These are phyloP conservation scores for Ibidorhyncha struthersii DNA, from an alignment of 2,113 vertebrate genomes.

Conservation along the genomic window DNA sequence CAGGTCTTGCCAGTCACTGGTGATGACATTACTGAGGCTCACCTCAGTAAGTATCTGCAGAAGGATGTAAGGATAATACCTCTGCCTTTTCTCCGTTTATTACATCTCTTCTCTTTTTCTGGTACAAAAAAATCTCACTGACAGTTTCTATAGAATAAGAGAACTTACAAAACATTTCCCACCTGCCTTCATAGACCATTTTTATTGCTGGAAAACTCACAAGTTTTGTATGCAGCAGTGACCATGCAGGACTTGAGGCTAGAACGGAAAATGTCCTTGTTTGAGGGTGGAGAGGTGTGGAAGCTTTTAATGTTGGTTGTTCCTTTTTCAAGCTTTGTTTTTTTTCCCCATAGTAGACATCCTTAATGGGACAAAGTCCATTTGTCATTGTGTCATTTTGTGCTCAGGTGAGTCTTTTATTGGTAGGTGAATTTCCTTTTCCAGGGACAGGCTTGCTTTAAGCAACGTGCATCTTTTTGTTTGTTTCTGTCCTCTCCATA, in stretches of 20 bases:
- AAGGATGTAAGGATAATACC: not conserved
- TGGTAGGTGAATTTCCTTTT: not conserved
- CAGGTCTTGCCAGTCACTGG: not conserved
- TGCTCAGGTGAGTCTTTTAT: not conserved
- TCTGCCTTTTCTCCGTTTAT: not conserved
- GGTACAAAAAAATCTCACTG: not conserved
- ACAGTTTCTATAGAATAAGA: not conserved
- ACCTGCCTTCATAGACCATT: not conserved
- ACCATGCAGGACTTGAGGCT: not conserved
- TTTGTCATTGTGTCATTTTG: not conserved
- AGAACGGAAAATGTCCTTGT: not conserved
- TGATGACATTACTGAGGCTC: not conserved
- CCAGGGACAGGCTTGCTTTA: not conserved
- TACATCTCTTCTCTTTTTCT: not conserved
- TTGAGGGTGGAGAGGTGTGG: not conserved
- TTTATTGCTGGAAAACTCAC: not conserved
- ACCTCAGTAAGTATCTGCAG: not conserved
- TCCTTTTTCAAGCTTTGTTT: not conserved
- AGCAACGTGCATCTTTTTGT: not conserved
- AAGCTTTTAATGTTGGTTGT: not conserved
- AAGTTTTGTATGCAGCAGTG: not conserved
- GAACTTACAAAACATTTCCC: not conserved
- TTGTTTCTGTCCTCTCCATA: not conserved
- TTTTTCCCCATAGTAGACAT: not conserved
- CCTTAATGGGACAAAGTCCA: not conserved